phyloP scores from a whole-genome alignment of 2,113 vertebrate genomes.

The Conger conger region DNA sequence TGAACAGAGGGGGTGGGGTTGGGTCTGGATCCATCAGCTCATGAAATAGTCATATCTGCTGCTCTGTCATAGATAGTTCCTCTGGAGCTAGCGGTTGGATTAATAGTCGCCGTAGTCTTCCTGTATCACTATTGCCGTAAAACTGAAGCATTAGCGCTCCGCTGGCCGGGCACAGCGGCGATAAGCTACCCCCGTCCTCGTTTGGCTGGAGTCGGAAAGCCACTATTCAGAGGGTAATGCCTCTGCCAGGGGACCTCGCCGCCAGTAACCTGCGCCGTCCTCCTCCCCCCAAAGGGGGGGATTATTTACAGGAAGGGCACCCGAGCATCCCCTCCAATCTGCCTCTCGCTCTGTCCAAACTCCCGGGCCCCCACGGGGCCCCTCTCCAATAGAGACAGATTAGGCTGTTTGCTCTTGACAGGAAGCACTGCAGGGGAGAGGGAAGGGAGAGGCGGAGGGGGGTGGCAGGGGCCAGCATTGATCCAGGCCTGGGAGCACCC shows the following conservation, averaged over 20 bases:
- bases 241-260: too few relatives aligned
- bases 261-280: too few relatives aligned
- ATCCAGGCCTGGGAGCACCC: background rate
- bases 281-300: too few relatives aligned
- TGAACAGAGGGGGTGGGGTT: background rate
- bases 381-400: conserved; percentile 52
- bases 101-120: too few relatives aligned
- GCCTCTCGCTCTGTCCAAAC: conserved; percentile 34
- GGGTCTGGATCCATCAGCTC: background rate
- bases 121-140: too few relatives aligned
- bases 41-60: background rate
- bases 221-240: too few relatives aligned
- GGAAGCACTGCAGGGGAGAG: background rate
- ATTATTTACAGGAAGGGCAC: conserved; percentile 14
- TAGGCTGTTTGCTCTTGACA: conserved; percentile 47
- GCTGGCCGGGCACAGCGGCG: background rate
- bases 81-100: too few relatives aligned
- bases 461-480: background rate
- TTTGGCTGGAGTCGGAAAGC: too few relatives aligned
- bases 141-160: background rate
- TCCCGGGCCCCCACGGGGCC: conserved; percentile 26
- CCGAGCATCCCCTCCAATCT: conserved; percentile 4
- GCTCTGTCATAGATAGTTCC: background rate
- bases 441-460: too few relatives aligned
- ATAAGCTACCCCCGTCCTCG: too few relatives aligned